Base-by-base conservation (phyloP, 2,797 vertebrate genomes). In the Enteromius anoplus region DNA sequence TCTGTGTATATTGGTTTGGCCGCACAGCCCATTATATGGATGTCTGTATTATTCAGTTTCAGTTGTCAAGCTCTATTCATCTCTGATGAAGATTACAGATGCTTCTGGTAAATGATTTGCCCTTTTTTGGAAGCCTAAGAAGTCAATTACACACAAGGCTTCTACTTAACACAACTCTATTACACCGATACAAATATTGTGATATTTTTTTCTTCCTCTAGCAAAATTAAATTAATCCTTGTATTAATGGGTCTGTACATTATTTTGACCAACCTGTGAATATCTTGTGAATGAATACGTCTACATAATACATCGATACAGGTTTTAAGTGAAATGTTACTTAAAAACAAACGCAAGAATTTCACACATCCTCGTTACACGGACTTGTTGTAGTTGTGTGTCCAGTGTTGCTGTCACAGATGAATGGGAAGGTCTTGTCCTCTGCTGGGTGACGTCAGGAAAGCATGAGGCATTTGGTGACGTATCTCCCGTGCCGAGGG, bases 361-460 rank as follows among this genome's bases (percentile, higher is more conserved):
- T n/a, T 17, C 32, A 64, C 60, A 62, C 26, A 32, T 15, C 14
- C 2, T 32, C 3, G 62, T 64, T 32, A 4, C 64, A 69, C 1
- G 2, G 49, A 69, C 51, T 29, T 42, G 49, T 51, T 42, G 14
- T 42, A 37, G 23, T 26, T 34, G 15, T 42, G 53, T 12, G 9
- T 45, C 17, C 55, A 29, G 75, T 21, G 40, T 2, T 62, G 2
- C 14, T 58, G 53, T 47, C 55, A 64, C 11, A 66, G 29, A 82
- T 83, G 82, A 84, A 86, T 53, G 84, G 49, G 45, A 68, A 86
- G 66, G 76, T 78, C 83, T 85, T 66, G 85, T 85, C 86, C 86
- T 84, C 72, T 62, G 29, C 80, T 37, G 76, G 66, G 87, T 78
- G 87, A 91, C 80, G 88, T 47, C 87, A 81, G 19, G 55, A 40